Conservation (phyloP, 2,888 invertebrate genomes). For the Brachyptera putata region DNA sequence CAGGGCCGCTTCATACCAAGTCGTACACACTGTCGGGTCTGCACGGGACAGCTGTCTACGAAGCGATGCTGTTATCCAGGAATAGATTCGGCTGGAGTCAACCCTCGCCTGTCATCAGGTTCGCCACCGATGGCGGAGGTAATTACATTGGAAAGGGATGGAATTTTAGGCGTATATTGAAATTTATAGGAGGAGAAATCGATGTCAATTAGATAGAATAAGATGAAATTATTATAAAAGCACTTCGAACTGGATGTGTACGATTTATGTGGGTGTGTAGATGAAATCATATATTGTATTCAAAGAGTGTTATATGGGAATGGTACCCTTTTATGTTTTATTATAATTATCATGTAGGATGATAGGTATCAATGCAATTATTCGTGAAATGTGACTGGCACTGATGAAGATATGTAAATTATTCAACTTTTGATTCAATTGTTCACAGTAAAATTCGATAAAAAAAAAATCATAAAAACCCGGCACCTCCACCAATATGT, state of each 20-base stretch:
- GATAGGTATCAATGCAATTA: background rate
- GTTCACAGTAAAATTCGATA: no score
- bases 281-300: no score
- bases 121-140: slow-evolving; percentile 74
- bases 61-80: slow-evolving; percentile 71
- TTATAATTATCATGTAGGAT: background rate
- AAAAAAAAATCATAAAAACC: no score
- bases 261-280: background rate
- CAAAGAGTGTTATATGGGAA: no score
- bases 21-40: slow-evolving; percentile 71
- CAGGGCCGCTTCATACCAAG: slow-evolving; percentile 71
- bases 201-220: no score
- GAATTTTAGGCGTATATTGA: no score
- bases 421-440: no score
- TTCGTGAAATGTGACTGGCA: background rate
- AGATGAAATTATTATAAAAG: no score
- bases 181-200: no score
- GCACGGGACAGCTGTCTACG: slow-evolving; percentile 68
- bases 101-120: slow-evolving; percentile 67
- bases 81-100: slow-evolving; percentile 85
- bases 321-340: background rate
- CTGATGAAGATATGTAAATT: background rate
- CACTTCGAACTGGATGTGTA: no score
- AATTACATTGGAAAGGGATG: no score
- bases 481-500: no score